Evolutionary conservation across 2,797 vertebrate genomes (phyloP).

Genomic region (Bucorvus abyssinicus): DNA sequence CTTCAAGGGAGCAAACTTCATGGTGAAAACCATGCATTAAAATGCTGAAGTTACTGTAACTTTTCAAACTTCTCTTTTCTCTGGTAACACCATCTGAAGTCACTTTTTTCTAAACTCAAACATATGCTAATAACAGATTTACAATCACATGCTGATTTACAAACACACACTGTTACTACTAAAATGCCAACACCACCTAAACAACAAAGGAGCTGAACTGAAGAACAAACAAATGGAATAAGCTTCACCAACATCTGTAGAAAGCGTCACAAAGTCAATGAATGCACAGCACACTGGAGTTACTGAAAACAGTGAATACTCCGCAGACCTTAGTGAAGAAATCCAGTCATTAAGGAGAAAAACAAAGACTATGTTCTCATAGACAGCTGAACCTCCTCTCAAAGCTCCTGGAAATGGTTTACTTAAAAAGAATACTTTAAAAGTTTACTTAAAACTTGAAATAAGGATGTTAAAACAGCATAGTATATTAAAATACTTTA

Average conservation of each 20-base stretch:
- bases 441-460: background rate
- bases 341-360: background rate
- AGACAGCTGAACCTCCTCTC: background rate
- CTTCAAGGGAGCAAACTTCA: background rate
- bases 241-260: background rate
- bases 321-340: background rate
- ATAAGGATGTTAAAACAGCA: background rate
- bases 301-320: background rate
- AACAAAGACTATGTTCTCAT: background rate
- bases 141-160: background rate
- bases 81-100: background rate
- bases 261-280: background rate
- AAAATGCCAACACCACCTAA: background rate
- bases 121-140: background rate
- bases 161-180: background rate
- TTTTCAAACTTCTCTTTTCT: background rate
- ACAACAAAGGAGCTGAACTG: background rate
- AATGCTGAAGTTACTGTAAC: background rate
- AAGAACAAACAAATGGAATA: background rate
- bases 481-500: background rate
- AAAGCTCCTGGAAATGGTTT: background rate
- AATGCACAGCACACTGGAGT: background rate
- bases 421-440: background rate
- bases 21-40: background rate
- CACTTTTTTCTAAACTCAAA: background rate